A percentile compares a stretch with the other conserved stretches of the same genome.
Evolutionary conservation across 23 tunicate species (phyloP).

Genomic region (Ciona savignyi): DNA sequence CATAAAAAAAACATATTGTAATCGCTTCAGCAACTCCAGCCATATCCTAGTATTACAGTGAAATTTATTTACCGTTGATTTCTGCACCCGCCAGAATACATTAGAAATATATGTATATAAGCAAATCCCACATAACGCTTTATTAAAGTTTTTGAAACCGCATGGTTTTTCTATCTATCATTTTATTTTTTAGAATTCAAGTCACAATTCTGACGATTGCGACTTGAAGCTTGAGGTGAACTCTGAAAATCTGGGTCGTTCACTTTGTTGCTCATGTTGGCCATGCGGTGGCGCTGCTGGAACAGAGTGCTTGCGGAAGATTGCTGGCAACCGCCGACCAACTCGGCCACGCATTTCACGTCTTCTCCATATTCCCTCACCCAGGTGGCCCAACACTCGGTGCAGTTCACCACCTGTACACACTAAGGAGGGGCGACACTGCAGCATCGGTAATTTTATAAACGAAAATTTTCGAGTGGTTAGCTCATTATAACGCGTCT

Average conservation of each 20-base stretch:
- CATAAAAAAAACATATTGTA: too few relatives aligned
- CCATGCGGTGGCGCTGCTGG: conserved; percentile 51
- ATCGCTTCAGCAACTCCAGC: too few relatives aligned
- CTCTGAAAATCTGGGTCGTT: conserved; percentile 41
- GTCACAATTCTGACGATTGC: conserved; percentile 9
- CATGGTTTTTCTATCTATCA: too few relatives aligned
- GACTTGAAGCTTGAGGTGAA: conserved; percentile 31
- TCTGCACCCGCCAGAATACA: too few relatives aligned
- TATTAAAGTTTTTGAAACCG: too few relatives aligned
- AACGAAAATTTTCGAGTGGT: too few relatives aligned
- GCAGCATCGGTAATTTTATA: conserved; percentile 78
- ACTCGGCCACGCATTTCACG: conserved; percentile 83
- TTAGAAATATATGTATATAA: too few relatives aligned
- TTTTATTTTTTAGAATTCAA: background rate
- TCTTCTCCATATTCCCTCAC: conserved; percentile 69
- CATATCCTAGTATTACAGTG: too few relatives aligned
- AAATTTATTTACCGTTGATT: too few relatives aligned
- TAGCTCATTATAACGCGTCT: too few relatives aligned
- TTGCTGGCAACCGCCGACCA: conserved; percentile 86
- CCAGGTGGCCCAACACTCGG: conserved; percentile 46
- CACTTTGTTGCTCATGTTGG: conserved; percentile 81
- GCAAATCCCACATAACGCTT: too few relatives aligned
- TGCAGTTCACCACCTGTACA: conserved; percentile 88
- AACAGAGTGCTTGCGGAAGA: conserved; percentile 54
- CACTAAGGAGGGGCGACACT: conserved; percentile 84